Conservation (phyloP, 2,888 invertebrate genomes). For the Rhagium mordax region DNA sequence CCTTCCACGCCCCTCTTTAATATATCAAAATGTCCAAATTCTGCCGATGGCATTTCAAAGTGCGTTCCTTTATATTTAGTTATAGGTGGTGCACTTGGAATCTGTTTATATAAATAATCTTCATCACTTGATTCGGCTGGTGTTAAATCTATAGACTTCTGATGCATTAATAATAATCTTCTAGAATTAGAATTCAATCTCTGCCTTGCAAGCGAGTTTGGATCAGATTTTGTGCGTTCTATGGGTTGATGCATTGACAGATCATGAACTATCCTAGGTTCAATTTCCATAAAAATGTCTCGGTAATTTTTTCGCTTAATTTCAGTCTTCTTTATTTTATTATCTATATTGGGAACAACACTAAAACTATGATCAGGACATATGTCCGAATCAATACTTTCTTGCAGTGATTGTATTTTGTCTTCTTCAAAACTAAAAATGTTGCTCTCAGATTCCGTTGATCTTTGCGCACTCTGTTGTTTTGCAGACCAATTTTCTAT, state of each 20-base stretch:
- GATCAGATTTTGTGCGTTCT: slow-evolving; percentile 90
- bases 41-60: slow-evolving; percentile 69
- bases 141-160: slow-evolving; percentile 88
- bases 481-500: slow-evolving; percentile 67
- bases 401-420: slow-evolving; percentile 81
- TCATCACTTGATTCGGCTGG: slow-evolving; percentile 90
- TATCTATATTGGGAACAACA: slow-evolving; percentile 65
- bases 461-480: slow-evolving; percentile 70
- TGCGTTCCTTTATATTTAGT: slow-evolving; percentile 73
- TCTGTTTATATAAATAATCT: slow-evolving; percentile 84
- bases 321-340: slow-evolving; percentile 51
- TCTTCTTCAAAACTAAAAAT: slow-evolving; percentile 86
- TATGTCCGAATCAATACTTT: slow-evolving; percentile 66
- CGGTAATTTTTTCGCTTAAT: slow-evolving; percentile 65
- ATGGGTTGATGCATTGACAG: slow-evolving; percentile 78
- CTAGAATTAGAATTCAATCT: slow-evolving; percentile 82
- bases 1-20: slow-evolving; percentile 71
- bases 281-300: slow-evolving; percentile 75
- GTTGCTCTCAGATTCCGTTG: slow-evolving; percentile 80
- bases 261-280: slow-evolving; percentile 74
- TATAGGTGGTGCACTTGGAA: slow-evolving; percentile 81
- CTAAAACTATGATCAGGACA: slow-evolving; percentile 61
- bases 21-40: slow-evolving; percentile 78
- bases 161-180: slow-evolving; percentile 87
- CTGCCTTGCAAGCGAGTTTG: slow-evolving; percentile 83